Conservation (phyloP, 2,797 vertebrate species). For the Gallirallus australis region DNA sequence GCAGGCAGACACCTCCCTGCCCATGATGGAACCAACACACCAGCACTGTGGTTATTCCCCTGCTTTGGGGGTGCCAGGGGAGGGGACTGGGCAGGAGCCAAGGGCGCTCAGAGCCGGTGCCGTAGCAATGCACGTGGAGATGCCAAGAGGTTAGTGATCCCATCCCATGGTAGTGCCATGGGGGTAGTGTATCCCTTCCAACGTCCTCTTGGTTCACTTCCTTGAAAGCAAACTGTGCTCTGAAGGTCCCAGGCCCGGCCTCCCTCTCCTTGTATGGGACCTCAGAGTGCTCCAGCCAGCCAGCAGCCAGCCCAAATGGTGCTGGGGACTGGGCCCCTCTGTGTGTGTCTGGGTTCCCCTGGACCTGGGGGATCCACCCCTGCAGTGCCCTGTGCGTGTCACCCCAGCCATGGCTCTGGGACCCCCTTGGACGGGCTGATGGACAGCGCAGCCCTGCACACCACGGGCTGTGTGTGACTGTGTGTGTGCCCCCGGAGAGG, state of each 20-base stretch:
- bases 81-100: background rate
- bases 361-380: background rate
- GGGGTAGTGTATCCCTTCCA: background rate
- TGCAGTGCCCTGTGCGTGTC: background rate
- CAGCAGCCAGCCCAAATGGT: background rate
- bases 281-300: background rate
- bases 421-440: background rate
- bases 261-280: background rate
- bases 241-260: background rate
- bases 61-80: background rate
- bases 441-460: background rate
- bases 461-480: too few species aligned
- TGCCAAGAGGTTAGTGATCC: background rate
- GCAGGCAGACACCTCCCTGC: background rate
- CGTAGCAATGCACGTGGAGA: background rate
- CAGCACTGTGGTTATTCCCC: fast-evolving
- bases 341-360: background rate
- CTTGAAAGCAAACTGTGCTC: background rate
- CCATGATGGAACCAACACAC: fast-evolving
- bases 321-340: background rate
- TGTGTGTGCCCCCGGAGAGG: too few species aligned
- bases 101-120: fast-evolving
- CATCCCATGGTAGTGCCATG: background rate
- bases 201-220: background rate
- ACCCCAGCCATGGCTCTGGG: background rate